A percentile compares a stretch with the other conserved stretches of the same genome.
These are phyloP conservation scores for Dendrolimus pini DNA, from an alignment of 2,888 invertebrate species.

Conservation along the genomic window DNA sequence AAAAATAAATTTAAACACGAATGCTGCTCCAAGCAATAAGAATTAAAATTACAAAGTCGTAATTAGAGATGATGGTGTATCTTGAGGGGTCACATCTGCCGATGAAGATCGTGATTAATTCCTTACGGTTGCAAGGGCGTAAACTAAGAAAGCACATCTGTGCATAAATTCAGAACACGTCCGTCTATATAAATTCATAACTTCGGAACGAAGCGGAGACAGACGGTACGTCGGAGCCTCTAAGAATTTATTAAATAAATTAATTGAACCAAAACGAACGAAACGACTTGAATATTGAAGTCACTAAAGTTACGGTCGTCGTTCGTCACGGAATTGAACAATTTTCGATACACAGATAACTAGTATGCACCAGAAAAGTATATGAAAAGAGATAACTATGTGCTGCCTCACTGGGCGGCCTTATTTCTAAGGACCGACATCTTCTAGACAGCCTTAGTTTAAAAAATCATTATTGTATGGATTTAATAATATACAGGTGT, in stretches of 20 bases:
- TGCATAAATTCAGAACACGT: conserved; percentile 65
- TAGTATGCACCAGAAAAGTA: no score
- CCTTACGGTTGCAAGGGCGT: conserved; percentile 37
- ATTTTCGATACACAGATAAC: no score
- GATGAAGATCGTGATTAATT: conserved; percentile 27
- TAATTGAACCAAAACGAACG: conserved; percentile 62
- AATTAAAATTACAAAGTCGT: not conserved
- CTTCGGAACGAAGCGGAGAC: conserved; percentile 53
- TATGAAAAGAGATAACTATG: no score
- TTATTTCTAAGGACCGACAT: no score
- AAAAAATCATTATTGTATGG: no score
- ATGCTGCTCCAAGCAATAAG: no score
- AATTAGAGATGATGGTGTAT: conserved; percentile 9
- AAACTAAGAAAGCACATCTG: conserved; percentile 57
- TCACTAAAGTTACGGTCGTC: not conserved
- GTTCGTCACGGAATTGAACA: not conserved
- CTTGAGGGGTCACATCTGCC: conserved; percentile 31
- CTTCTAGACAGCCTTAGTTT: no score
- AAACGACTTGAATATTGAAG: conserved; percentile 48
- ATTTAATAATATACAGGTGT: no score
- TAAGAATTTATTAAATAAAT: conserved; percentile 68
- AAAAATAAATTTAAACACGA: no score
- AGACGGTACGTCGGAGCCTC: conserved; percentile 50
- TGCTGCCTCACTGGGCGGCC: no score
- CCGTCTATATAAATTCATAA: conserved; percentile 70